These are phyloP conservation scores for Entomobrya multifasciata DNA, from an alignment of 2,888 invertebrate genomes.

Conservation along the genomic window DNA sequence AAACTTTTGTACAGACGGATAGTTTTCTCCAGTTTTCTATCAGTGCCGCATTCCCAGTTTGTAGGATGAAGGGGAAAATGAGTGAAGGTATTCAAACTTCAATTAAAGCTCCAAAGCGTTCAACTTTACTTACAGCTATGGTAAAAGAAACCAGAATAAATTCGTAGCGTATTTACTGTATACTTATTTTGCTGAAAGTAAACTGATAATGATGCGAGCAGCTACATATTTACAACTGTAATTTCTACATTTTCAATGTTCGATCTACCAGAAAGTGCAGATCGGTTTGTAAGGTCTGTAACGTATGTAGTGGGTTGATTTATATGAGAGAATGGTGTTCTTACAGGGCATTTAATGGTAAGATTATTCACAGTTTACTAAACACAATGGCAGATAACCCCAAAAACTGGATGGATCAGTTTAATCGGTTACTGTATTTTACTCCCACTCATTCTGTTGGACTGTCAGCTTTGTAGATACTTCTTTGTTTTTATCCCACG, in stretches of 20 bases:
- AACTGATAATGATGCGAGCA: neutral
- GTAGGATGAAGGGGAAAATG: constrained; percentile 15
- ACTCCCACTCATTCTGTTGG: too few species aligned
- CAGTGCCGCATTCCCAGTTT: neutral
- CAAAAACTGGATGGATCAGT: constrained; percentile 45
- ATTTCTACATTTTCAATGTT: constrained; percentile 33
- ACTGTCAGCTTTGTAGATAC: too few species aligned
- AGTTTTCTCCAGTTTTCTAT: neutral
- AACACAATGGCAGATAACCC: constrained; percentile 60
- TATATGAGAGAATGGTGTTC: too few species aligned
- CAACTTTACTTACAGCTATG: too few species aligned
- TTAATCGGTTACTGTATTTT: too few species aligned
- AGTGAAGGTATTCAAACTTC: constrained; percentile 34
- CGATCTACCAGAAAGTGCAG: constrained; percentile 6
- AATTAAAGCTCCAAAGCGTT: constrained; percentile 31
- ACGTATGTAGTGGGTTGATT: constrained; percentile 6
- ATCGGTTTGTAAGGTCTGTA: neutral
- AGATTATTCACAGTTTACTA: constrained; percentile 61
- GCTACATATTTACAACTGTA: neutral
- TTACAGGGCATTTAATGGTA: constrained; percentile 41
- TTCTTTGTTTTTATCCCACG: too few species aligned
- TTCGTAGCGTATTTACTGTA: too few species aligned
- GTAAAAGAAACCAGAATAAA: too few species aligned
- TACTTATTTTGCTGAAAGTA: neutral
- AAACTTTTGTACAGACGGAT: neutral